Evolutionary conservation across 1,140 invertebrate genomes (phyloP).

Genomic region (Eubasilissa regina): DNA sequence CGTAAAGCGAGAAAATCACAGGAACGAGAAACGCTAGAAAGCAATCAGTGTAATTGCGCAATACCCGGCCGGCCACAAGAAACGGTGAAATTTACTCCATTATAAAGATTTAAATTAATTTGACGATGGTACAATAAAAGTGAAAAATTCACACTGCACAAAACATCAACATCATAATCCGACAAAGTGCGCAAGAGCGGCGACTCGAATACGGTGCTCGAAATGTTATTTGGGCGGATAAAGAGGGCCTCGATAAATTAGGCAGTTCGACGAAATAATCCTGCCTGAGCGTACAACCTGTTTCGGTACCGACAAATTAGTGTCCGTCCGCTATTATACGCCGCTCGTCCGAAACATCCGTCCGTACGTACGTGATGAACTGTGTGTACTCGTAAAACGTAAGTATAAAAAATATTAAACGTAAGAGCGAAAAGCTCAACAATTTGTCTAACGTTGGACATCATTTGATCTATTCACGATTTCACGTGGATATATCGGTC

Average conservation of each 20-base stretch:
- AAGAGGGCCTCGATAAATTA: too few species aligned
- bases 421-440: too few species aligned
- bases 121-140: background rate
- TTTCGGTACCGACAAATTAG: constrained; percentile 28
- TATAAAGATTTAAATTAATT: background rate
- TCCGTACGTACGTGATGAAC: background rate
- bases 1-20: constrained; percentile 30
- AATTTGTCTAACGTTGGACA: background rate
- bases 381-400: background rate
- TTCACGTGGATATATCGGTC: background rate
- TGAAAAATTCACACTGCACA: constrained; percentile 12
- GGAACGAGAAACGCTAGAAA: constrained; percentile 14
- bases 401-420: too few species aligned
- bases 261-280: background rate
- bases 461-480: constrained; percentile 3
- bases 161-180: background rate
- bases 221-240: too few species aligned
- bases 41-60: constrained; percentile 15
- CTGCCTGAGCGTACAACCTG: constrained; percentile 23
- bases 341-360: constrained; percentile 38
- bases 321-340: constrained; percentile 23
- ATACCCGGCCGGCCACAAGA: constrained; percentile 14
- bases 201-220: too few species aligned
- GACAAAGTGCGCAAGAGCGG: background rate
- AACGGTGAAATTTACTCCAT: constrained; percentile 23